Base-by-base conservation (phyloP, 2,888 invertebrate species). In the Geotrupes spiniger region DNA sequence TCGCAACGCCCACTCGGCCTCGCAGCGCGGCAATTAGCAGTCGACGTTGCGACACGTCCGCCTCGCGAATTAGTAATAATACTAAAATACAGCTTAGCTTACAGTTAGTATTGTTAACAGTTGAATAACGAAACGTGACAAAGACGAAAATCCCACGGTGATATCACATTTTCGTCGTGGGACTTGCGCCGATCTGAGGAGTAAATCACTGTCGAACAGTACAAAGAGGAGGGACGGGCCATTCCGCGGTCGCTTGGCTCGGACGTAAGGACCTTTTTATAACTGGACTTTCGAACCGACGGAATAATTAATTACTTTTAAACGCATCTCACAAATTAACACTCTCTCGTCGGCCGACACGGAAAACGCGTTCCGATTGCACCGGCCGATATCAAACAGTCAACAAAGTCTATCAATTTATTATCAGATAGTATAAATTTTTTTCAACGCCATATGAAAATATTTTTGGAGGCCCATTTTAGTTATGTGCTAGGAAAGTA, bases 241-340 rank as follows among this genome's bases (percentile, higher is more conserved):
- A 54, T 70, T 72, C 72, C 72, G 70, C 70, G 70, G 72, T 73
- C 72, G 70, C 69, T 64, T 70, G 74, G 74, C 73, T 74, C 74
- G 73, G 74, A 73, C 67, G 66, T 51, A 67, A 65, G 66, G 40
- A 45, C 63, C 60, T 51, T 59, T 59, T 57, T 60, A 61, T 59
- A 63, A 62, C 62, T 70, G 71, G 71, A 71, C 71, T 66, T 59
- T 58, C 60, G 71, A 69, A 70, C 70, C 69, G 63, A 67, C 70
- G 69, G 70, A 69, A 58, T 53, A 51, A 28, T 46, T 49, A 40
- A 39, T 49, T 40, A 43, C 41, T 26, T 39, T 42, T 42, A 36
- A 17, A 27, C 25, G 21, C 42, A 17, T 42, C 37, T 41, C 33
- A 26, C 41, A 25, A 12, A 14, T 33, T 3, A 12, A 33, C 12